Evolutionary conservation across 1,140 invertebrate genomes (phyloP).

Genomic region (Goniozus legneri): DNA sequence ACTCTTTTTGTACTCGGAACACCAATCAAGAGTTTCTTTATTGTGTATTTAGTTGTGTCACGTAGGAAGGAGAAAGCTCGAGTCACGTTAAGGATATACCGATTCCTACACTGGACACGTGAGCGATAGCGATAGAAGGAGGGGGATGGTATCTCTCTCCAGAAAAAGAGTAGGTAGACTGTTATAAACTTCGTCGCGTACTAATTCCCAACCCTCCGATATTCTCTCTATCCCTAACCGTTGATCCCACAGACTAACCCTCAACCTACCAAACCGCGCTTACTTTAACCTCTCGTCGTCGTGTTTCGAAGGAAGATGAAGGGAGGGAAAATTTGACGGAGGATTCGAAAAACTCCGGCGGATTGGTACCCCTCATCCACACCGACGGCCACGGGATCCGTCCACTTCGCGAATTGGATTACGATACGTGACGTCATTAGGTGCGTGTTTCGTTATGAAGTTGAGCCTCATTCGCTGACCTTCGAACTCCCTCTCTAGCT

Average conservation of each 20-base stretch:
- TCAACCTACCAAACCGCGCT: slow-evolving; percentile 13
- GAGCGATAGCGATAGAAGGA: slow-evolving; percentile 14
- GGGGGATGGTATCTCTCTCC: too few relatives aligned
- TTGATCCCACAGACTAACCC: too few relatives aligned
- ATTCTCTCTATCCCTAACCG: too few relatives aligned
- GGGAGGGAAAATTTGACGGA: slow-evolving; percentile 16
- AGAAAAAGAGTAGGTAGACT: slow-evolving; percentile 37
- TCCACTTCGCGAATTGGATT: slow-evolving; percentile 46
- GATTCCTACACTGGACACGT: slow-evolving; percentile 37
- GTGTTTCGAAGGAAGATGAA: slow-evolving; percentile 27
- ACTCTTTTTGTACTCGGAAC: too few relatives aligned
- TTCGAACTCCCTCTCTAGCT: too few relatives aligned
- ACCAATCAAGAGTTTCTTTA: too few relatives aligned
- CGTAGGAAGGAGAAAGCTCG: too few relatives aligned
- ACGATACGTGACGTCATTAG: slow-evolving; percentile 53
- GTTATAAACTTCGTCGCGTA: slow-evolving; percentile 51
- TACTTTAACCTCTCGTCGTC: slow-evolving; percentile 23
- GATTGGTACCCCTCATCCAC: too few relatives aligned
- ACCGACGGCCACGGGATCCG: slow-evolving; percentile 8
- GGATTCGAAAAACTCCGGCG: too few relatives aligned
- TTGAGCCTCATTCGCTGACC: slow-evolving; percentile 38
- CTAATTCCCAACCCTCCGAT: slow-evolving; percentile 45
- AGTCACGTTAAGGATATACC: too few relatives aligned
- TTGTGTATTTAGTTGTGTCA: too few relatives aligned
- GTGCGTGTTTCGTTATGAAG: slow-evolving; percentile 40